phyloP scores from a whole-genome alignment of 2,888 invertebrate species.

The Scaptomyza caliginosa region DNA sequence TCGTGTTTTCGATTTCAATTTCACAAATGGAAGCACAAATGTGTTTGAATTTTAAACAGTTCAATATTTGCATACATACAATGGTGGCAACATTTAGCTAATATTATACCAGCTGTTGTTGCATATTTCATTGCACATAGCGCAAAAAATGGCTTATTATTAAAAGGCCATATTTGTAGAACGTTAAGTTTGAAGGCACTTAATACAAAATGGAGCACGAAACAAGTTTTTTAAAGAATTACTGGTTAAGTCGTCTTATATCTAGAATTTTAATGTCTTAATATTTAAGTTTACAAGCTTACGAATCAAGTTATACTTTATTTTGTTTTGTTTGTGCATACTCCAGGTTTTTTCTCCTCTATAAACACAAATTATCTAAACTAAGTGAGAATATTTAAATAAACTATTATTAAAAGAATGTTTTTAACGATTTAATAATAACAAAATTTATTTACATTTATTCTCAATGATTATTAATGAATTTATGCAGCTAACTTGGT shows the following conservation, averaged over 20 bases:
- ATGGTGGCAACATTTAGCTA: slow-evolving; percentile 26
- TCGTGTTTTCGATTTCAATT: slow-evolving; percentile 16
- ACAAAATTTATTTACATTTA: no score
- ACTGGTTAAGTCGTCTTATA: not conserved
- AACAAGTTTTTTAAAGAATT: not conserved
- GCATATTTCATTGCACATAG: slow-evolving; percentile 31
- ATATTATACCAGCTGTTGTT: slow-evolving; percentile 44
- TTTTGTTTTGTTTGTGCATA: no score
- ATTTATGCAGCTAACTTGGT: not conserved
- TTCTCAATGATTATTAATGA: no score
- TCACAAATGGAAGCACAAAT: slow-evolving; percentile 24
- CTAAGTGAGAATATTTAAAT: no score
- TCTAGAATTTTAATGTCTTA: not conserved
- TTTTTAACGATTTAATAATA: no score
- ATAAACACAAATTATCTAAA: no score
- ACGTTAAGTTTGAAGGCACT: not conserved
- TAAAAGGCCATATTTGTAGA: not conserved
- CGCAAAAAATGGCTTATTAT: slow-evolving; percentile 8
- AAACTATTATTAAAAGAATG: no score
- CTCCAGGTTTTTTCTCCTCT: no score
- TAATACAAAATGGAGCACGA: not conserved
- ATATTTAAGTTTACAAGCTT: not conserved
- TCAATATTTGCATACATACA: slow-evolving; percentile 34
- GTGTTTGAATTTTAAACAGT: slow-evolving; percentile 33
- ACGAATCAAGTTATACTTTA: not conserved